Percentiles rank a stretch among this genome's conserved stretches.
phyloP scores from a whole-genome alignment of 2,888 invertebrate genomes.

The Apoda limacodes region DNA sequence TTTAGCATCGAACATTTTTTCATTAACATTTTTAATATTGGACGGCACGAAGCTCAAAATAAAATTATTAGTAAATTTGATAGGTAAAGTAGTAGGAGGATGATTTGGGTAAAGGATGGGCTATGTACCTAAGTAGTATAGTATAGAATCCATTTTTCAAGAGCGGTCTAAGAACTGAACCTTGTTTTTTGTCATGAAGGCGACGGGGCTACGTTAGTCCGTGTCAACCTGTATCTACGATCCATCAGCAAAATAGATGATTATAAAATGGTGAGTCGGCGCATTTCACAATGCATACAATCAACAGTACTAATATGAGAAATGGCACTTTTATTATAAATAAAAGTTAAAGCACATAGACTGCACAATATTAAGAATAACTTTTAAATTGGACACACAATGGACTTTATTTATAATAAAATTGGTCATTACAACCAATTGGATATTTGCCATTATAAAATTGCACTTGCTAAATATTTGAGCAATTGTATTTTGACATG shows the following conservation, averaged over 20 bases:
- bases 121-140: no score
- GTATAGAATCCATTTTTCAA: no score
- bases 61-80: no score
- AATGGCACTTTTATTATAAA: conserved; percentile 49
- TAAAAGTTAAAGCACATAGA: conserved; percentile 30
- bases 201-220: conserved; percentile 88
- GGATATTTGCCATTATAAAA: conserved; percentile 40
- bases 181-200: conserved; percentile 68
- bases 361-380: conserved; percentile 14
- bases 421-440: conserved; percentile 33
- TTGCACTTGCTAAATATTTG: conserved; percentile 56
- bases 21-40: conserved; percentile 28
- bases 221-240: conserved; percentile 95
- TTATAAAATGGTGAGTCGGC: conserved; percentile 96
- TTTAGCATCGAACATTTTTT: conserved; percentile 43
- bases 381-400: conserved; percentile 6
- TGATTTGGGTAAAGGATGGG: no score
- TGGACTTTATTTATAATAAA: conserved; percentile 54
- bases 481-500: conserved; percentile 48
- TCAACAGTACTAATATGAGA: conserved; percentile 24
- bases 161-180: conserved; percentile 32
- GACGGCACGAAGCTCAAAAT: no score
- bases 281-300: conserved; percentile 30
- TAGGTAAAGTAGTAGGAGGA: no score
- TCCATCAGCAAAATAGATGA: conserved; percentile 99